Evolutionary conservation across 1,140 invertebrate genomes (phyloP).

Genomic region (Cardiocondyla obscurior): DNA sequence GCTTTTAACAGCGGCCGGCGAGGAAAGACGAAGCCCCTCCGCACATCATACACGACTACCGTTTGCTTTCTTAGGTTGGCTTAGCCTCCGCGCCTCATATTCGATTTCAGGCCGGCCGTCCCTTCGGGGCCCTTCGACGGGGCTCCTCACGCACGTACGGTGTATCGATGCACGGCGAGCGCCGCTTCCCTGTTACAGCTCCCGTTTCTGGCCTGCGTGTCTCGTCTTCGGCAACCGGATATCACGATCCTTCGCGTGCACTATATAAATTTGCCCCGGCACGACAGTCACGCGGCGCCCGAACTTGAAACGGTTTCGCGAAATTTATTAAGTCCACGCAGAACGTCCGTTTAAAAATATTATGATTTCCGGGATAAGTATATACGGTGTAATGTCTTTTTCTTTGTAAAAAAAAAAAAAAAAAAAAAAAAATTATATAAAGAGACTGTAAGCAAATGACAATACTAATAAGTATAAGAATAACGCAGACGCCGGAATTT

Average conservation of each 20-base stretch:
- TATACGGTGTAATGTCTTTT: not conserved
- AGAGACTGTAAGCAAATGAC: too few species aligned
- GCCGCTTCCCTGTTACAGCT: slow-evolving; percentile 56
- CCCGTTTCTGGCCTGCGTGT: slow-evolving; percentile 55
- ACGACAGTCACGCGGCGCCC: not conserved
- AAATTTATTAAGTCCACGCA: slow-evolving; percentile 22
- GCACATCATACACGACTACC: slow-evolving; percentile 64
- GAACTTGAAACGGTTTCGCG: not conserved
- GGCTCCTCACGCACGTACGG: slow-evolving; percentile 69
- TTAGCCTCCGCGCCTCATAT: slow-evolving; percentile 75
- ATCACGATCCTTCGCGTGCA: slow-evolving; percentile 57
- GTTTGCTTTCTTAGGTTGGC: slow-evolving; percentile 69
- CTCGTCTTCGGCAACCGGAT: slow-evolving; percentile 28
- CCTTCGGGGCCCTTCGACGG: slow-evolving; percentile 35
- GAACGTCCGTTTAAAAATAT: not conserved
- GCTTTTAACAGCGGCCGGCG: slow-evolving; percentile 64
- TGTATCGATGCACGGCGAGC: slow-evolving; percentile 64
- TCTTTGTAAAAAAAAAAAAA: not conserved
- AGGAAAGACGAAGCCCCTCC: slow-evolving; percentile 75
- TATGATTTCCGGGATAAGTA: not conserved
- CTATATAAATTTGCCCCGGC: slow-evolving; percentile 27
- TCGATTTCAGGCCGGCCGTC: slow-evolving; percentile 73
- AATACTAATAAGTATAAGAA: too few species aligned
- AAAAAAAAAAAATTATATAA: not conserved
- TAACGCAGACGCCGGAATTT: not conserved